A percentile compares a stretch with the other conserved stretches of the same genome.
Evolutionary conservation across 2,797 vertebrate genomes (phyloP).

Genomic region (Simalia tracyae): DNA sequence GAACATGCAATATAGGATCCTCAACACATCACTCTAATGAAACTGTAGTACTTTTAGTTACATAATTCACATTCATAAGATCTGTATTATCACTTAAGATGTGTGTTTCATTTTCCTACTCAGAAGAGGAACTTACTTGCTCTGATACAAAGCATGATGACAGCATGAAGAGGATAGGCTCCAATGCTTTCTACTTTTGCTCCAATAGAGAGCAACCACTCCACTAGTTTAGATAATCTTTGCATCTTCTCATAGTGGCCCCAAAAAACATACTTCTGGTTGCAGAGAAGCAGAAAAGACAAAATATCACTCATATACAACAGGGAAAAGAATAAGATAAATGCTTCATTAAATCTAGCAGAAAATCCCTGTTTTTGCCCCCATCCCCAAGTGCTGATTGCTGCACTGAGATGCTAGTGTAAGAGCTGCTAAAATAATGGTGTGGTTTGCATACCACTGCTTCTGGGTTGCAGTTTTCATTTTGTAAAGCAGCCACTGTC

Average conservation of each 20-base stretch:
- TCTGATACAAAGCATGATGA: constrained; percentile 76
- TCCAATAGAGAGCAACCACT: constrained; percentile 75
- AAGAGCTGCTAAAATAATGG: background rate
- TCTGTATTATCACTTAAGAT: background rate
- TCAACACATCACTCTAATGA: background rate
- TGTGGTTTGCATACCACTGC: background rate
- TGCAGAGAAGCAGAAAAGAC: constrained; percentile 12
- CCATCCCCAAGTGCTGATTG: too few relatives aligned
- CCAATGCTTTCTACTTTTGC: constrained; percentile 72
- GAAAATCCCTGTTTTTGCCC: background rate
- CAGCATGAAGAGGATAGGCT: constrained; percentile 68
- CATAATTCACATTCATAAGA: background rate
- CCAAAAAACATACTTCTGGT: constrained; percentile 64
- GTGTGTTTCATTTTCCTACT: background rate
- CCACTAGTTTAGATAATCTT: constrained; percentile 66
- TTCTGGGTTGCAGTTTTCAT: background rate
- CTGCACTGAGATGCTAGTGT: background rate
- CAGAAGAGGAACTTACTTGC: constrained; percentile 68
- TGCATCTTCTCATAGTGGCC: constrained; percentile 62
- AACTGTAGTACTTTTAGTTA: background rate
- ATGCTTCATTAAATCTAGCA: background rate
- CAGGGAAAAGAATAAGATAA: background rate
- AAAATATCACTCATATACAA: background rate
- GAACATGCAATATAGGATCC: background rate
- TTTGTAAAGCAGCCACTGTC: background rate